Percentiles rank a stretch among this genome's conserved stretches.
These are phyloP conservation scores for Pseudobourletiella spinata DNA, from an alignment of 1,140 invertebrate genomes.

Conservation along the genomic window DNA sequence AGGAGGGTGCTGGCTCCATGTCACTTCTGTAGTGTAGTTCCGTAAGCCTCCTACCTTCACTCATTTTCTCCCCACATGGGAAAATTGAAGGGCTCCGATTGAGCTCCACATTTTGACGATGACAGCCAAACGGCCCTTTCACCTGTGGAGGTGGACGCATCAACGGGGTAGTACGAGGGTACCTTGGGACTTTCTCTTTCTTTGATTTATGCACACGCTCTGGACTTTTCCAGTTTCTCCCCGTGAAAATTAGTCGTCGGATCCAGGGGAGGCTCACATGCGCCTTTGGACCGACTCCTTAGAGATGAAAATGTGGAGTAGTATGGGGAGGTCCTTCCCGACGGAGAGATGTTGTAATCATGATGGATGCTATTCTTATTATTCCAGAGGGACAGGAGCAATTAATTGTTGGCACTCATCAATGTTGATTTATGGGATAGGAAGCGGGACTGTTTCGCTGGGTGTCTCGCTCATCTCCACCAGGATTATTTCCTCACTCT, in stretches of 20 bases:
- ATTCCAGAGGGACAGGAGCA: slow-evolving; percentile 30
- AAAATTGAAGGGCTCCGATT: not conserved
- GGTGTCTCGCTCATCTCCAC: slow-evolving; percentile 18
- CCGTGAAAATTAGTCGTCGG: too few species aligned
- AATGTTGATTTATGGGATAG: slow-evolving; percentile 34
- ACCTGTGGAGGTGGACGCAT: slow-evolving; percentile 4
- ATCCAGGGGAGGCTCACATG: too few species aligned
- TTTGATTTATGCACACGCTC: slow-evolving; percentile 1
- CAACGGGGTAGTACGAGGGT: too few species aligned
- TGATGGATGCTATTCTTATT: slow-evolving; percentile 36
- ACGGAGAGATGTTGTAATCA: too few species aligned
- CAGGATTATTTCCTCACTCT: slow-evolving; percentile 16
- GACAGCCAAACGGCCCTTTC: not conserved
- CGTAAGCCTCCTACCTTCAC: too few species aligned
- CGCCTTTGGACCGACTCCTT: too few species aligned
- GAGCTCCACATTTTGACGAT: not conserved
- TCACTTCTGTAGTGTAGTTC: too few species aligned
- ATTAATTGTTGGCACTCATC: slow-evolving; percentile 36
- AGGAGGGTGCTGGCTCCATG: too few species aligned
- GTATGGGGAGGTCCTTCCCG: too few species aligned
- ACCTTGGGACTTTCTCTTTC: not conserved
- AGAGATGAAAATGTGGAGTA: too few species aligned
- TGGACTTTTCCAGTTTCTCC: not conserved
- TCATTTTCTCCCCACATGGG: not conserved
- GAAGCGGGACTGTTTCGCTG: slow-evolving; percentile 8